phyloP scores from a whole-genome alignment of 2,113 vertebrate species.

The Ammospiza nelsoni region DNA sequence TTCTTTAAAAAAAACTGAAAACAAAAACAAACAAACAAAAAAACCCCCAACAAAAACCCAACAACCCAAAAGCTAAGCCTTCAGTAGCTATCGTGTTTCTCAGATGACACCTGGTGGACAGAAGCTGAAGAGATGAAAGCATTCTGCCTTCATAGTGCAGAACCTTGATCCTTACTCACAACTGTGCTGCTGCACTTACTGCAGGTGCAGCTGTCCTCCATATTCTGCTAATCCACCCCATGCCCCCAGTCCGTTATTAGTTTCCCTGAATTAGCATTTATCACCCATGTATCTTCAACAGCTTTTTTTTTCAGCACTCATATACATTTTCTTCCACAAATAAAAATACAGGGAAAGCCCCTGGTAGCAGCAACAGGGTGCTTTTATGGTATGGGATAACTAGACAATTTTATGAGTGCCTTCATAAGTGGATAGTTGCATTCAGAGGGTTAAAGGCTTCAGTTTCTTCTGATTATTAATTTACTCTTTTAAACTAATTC shows the following conservation, averaged over 20 bases:
- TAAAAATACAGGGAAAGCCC: neutral
- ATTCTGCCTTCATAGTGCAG: neutral
- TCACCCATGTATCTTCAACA: neutral
- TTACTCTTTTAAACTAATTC: neutral
- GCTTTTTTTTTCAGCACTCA: neutral
- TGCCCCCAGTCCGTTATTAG: accelerated
- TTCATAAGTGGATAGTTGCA: neutral
- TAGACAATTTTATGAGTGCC: neutral
- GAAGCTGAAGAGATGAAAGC: neutral
- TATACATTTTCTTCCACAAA: neutral
- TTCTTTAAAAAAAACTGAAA: neutral
- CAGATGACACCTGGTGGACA: constrained; percentile 58
- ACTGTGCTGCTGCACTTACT: neutral
- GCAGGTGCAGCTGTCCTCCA: neutral
- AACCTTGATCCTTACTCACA: neutral
- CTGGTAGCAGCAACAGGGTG: neutral
- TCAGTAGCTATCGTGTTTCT: neutral
- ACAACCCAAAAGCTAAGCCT: neutral
- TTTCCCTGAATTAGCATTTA: neutral
- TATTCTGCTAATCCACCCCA: neutral
- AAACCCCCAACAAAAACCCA: neutral
- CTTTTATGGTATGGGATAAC: neutral
- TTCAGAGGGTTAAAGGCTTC: neutral
- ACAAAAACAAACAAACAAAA: no score
- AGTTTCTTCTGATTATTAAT: neutral